Percentiles rank a stretch among this genome's conserved stretches.
Evolutionary conservation across 2,797 vertebrate species (phyloP).

Genomic region (Xenops minutus): DNA sequence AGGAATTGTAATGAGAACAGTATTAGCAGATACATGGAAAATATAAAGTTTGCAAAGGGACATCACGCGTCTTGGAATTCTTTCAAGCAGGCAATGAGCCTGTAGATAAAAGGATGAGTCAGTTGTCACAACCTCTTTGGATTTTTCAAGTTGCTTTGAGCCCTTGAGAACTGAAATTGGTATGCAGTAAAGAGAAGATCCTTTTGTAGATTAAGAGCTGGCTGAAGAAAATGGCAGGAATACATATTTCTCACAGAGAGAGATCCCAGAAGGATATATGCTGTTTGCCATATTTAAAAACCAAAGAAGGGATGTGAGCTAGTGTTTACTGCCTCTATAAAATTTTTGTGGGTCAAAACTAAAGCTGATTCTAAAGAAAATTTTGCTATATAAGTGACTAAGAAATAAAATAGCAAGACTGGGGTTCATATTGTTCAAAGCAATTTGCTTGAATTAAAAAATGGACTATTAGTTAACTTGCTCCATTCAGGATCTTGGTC

Average conservation of each 20-base stretch:
- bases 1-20: neutral
- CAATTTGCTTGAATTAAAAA: neutral
- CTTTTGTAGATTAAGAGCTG: neutral
- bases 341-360: neutral
- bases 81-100: neutral
- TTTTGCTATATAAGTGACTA: neutral
- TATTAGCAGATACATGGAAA: neutral
- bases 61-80: neutral
- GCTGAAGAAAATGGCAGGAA: neutral
- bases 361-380: neutral
- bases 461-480: neutral
- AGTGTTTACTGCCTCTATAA: neutral
- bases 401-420: neutral
- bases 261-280: neutral
- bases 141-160: constrained; percentile 11
- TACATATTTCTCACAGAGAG: neutral
- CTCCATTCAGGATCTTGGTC: neutral
- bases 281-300: neutral
- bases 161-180: neutral
- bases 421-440: neutral
- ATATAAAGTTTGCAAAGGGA: neutral
- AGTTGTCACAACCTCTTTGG: neutral
- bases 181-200: neutral
- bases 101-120: neutral
- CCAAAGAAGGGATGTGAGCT: neutral